Evolutionary conservation across 1,140 invertebrate genomes (phyloP).

Genomic region (Penaeus chinensis): DNA sequence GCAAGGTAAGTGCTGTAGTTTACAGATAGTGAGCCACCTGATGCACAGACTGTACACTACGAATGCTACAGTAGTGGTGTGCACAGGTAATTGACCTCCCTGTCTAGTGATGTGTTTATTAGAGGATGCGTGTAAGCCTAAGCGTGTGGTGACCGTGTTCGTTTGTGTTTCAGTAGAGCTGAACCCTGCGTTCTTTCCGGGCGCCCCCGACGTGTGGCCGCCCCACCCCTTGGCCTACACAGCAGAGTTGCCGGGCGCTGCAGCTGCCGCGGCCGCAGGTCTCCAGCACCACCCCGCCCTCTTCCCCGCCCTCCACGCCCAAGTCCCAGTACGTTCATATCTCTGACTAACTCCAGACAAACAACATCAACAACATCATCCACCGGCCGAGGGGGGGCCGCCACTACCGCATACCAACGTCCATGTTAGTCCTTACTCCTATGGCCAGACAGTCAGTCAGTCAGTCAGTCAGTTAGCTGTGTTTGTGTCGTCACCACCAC

Average conservation of each 20-base stretch:
- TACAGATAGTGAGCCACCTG: no score
- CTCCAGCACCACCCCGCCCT: slow-evolving; percentile 85
- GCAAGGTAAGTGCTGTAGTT: no score
- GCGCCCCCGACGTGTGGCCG: slow-evolving; percentile 88
- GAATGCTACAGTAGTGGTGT: no score
- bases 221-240: slow-evolving; percentile 89
- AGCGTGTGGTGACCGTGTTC: background rate
- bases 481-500: slow-evolving; percentile 6
- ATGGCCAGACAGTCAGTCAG: no score
- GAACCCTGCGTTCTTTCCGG: slow-evolving; percentile 93
- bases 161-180: slow-evolving; percentile 76
- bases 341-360: slow-evolving; percentile 86
- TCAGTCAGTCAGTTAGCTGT: no score
- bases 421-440: slow-evolving; percentile 67
- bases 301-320: slow-evolving; percentile 95
- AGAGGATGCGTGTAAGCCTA: background rate
- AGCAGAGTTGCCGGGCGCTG: slow-evolving; percentile 64
- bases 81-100: background rate
- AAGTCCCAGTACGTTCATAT: slow-evolving; percentile 95
- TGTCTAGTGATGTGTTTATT: background rate
- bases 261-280: slow-evolving; percentile 78
- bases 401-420: slow-evolving; percentile 69
- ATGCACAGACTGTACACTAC: no score
- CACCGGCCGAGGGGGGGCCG: slow-evolving; percentile 80
- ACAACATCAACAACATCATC: slow-evolving; percentile 53